phyloP scores from a whole-genome alignment of 35 echinoderm and acorn worm genomes.

The Amphiura filiformis region DNA sequence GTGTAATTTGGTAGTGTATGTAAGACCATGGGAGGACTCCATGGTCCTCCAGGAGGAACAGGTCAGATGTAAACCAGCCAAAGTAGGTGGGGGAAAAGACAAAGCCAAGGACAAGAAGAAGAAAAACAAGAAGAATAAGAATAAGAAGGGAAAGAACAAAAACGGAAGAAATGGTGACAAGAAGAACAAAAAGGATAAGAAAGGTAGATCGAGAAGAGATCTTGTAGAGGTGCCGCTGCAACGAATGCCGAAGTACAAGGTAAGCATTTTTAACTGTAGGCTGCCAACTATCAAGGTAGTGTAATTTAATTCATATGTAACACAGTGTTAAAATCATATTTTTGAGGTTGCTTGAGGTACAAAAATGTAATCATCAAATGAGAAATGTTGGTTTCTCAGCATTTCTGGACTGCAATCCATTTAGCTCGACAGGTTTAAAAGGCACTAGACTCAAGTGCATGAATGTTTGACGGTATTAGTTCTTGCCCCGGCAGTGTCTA shows the following conservation, averaged over 20 bases:
- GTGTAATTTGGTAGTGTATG: not conserved
- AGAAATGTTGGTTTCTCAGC: too few species aligned
- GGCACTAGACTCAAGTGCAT: too few species aligned
- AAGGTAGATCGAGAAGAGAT: not conserved
- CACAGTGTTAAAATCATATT: not conserved
- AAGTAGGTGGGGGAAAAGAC: not conserved
- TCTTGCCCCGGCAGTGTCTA: too few species aligned
- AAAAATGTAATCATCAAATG: not conserved
- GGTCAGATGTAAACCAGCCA: not conserved
- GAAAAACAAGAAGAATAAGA: not conserved
- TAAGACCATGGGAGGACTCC: not conserved
- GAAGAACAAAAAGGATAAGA: not conserved
- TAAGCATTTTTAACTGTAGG: not conserved
- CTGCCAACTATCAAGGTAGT: not conserved
- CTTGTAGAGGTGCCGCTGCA: not conserved
- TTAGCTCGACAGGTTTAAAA: too few species aligned
- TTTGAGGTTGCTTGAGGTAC: not conserved
- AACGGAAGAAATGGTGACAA: not conserved
- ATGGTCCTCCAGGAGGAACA: not conserved
- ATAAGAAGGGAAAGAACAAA: constrained; percentile 10
- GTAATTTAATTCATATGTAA: not conserved
- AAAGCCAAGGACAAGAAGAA: not conserved
- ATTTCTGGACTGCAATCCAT: too few species aligned
- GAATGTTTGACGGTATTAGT: too few species aligned
- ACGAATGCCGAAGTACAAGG: not conserved